Base-by-base conservation (phyloP, 2,113 vertebrate genomes). In the Panurus biarmicus region DNA sequence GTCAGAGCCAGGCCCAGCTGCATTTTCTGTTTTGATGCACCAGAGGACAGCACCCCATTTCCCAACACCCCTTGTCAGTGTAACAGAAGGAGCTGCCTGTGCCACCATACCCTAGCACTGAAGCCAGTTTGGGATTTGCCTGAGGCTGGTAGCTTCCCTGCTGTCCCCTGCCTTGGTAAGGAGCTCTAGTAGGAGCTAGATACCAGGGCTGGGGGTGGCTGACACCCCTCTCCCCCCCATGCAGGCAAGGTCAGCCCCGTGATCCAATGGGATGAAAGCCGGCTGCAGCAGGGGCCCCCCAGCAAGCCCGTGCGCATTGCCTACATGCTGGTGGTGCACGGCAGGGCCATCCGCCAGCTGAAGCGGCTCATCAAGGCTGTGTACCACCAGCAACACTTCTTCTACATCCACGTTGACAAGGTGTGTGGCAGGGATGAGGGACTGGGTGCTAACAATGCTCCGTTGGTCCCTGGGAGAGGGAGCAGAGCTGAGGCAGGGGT, bases 341-440 rank as follows among this genome's bases (percentile, higher is more conserved):
- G 99, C 45, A 98, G 99, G 3, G 98, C 99, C 22, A 92, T 99
- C 64, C 98, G 99, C 82, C 99, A 99, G 97, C 98, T 99, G 69
- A 99, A 98, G 85, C 98, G 99, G 4, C 99, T 99, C 86, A 98
- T 99, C 89, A 99, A 99, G 97, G 99, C 99, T 1, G 99, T 99
- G 76, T 99, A 99, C 95, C 99, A 99, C 64, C 96, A 96, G 48
- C 98, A 98, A 94, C 99, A 99, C 96, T 99, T 98, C 97, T 99
- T 99, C 96, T 99, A 99, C 94, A 99, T 99, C 95, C 99, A 99
- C 0, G 99, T 99, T 10, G 99, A 99, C 97, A 98, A 99, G 99
- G 99, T 99, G 73, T 6, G 36, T 4, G 24, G 31, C 13, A 5
- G 24, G 33, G 28, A 10, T 2, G 21, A 51, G 71, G 18, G 33